A percentile compares a stretch with the other conserved stretches of the same genome.
Conservation (phyloP, 1,140 invertebrate genomes). For the Matsumurasca onukii region DNA sequence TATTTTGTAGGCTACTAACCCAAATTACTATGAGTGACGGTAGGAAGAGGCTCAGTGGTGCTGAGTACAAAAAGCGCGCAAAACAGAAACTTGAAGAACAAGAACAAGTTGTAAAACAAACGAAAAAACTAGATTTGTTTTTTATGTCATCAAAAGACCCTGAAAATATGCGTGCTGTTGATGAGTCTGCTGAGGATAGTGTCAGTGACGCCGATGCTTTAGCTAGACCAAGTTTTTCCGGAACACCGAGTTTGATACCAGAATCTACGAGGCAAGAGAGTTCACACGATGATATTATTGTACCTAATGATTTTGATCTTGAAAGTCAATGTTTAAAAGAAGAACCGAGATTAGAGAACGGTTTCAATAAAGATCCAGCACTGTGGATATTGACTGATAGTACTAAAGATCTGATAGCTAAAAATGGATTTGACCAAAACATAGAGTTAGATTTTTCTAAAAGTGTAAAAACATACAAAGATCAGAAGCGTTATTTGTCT, state of each 20-base stretch:
- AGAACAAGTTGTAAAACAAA: constrained; percentile 28
- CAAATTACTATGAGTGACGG: constrained; percentile 30
- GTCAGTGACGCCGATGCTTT: not conserved
- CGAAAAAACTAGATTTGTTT: constrained; percentile 28
- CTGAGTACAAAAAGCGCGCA: constrained; percentile 28
- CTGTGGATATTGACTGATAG: constrained; percentile 34
- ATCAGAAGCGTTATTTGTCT: constrained; percentile 34
- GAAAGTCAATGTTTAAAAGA: not conserved
- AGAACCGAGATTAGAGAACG: not conserved
- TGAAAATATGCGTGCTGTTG: not conserved
- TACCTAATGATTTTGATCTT: not conserved
- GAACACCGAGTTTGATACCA: too few relatives aligned
- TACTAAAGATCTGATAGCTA: constrained; percentile 35
- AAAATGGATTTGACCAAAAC: constrained; percentile 38
- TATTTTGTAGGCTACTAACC: constrained; percentile 1
- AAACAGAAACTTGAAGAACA: constrained; percentile 30
- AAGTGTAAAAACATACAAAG: constrained; percentile 32
- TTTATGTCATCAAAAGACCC: not conserved
- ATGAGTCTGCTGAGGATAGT: not conserved
- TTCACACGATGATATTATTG: not conserved
- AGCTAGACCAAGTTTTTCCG: not conserved
- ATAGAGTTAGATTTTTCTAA: constrained; percentile 37
- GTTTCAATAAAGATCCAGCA: constrained; percentile 34
- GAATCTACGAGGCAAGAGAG: not conserved
- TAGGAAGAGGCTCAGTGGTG: constrained; percentile 27